Evolutionary conservation across 2,888 invertebrate genomes (phyloP), one percentile per base, ranked within the genome.

Genomic region (Diadegma fenestrale): DNA sequence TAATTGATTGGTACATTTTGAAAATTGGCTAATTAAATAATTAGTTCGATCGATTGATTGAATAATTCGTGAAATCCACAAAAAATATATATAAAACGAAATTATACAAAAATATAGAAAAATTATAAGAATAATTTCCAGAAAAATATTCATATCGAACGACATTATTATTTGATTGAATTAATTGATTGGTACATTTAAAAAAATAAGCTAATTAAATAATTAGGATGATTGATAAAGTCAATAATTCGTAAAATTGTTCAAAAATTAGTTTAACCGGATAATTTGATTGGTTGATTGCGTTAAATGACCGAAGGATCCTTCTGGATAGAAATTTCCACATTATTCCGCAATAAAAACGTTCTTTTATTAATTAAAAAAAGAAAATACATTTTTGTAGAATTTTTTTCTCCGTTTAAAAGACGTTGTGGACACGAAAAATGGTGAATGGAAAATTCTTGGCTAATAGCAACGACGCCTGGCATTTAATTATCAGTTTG

Each of bases 401-500:
- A 22, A 54, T 10, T 10, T 19, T 2, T 54, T 19, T 10, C 10
- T n/a, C 10, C 3, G 2, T 10, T 2, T 22, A 2, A 54, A 54
- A 54, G 3, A 7, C 10, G 22, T 54, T 22, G 2, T 2, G 10
- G 10, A 5, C 26, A 26, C 6, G 14, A 58, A 26, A 6, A 58
- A 58, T 26, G 0, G 26, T 26, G 14, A 26, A 58, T 58, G 14
- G 12, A 58, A 58, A 58, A 58, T 58, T 58, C 14, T 58, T 58
- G 14, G 26, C 26, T 58, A 10, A 7, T 37, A 37, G 37, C 8
- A 37, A 64, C 12, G 26, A 58, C 26, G 5, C 12, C 26, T n/a
- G 58, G 26, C 22, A 26, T 58, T 82, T 76, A 26, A 69, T 84
- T 58, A 58, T 80, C 54, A 45, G 61, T 22, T 73, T 7, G 48